phyloP scores from a whole-genome alignment of 2,797 vertebrate species.

The Protonibea diacanthus region DNA sequence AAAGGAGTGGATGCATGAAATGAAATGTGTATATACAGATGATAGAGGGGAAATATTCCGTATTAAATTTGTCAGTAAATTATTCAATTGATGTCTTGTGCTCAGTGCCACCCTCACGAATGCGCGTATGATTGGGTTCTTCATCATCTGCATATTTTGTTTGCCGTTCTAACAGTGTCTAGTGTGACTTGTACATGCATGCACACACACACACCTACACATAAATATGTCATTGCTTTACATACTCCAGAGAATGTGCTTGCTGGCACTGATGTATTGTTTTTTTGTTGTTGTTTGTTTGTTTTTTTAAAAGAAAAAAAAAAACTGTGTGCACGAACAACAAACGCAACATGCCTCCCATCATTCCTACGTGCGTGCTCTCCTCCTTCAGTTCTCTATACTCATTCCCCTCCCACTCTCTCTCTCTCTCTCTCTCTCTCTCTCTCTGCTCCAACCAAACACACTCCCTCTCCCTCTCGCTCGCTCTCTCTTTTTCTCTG shows the following conservation, averaged over 20 bases:
- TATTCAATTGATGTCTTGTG: constrained; percentile 15
- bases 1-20: not conserved
- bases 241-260: constrained; percentile 18
- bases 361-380: constrained; percentile 56
- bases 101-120: not conserved
- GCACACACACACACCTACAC: not conserved
- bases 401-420: constrained; percentile 66
- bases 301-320: not conserved
- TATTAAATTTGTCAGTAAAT: constrained; percentile 33
- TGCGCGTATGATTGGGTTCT: not conserved
- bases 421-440: constrained; percentile 24
- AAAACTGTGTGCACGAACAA: constrained; percentile 30
- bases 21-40: not conserved
- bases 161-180: constrained; percentile 1
- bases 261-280: constrained; percentile 2
- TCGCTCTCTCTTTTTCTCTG: constrained; percentile 39
- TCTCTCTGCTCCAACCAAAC: not conserved
- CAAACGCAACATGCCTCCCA: constrained; percentile 48
- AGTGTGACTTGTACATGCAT: constrained; percentile 9
- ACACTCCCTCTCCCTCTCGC: constrained; percentile 53
- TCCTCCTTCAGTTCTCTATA: constrained; percentile 60
- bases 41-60: constrained; percentile 6
- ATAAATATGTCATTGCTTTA: constrained; percentile 1
- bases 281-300: no score
- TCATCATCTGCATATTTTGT: not conserved